Evolutionary conservation across 2,888 invertebrate genomes (phyloP).

Genomic region (Tethea ocularis): DNA sequence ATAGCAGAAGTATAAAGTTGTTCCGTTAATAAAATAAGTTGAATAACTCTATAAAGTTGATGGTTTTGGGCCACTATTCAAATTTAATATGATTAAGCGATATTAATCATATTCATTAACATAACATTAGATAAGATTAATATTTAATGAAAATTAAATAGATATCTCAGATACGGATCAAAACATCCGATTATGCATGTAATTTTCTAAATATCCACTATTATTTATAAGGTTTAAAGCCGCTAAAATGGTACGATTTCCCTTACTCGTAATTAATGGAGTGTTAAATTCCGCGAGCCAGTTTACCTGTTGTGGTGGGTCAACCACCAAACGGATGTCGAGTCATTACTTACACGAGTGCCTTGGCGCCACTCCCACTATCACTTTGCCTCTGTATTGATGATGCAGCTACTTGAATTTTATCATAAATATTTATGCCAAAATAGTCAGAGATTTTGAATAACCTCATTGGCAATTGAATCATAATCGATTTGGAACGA

Average conservation of each 20-base stretch:
- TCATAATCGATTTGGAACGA: constrained; percentile 49
- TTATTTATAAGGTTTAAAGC: constrained; percentile 1
- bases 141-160: constrained; percentile 11
- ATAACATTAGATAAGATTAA: constrained; percentile 21
- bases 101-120: constrained; percentile 14
- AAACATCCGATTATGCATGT: background rate
- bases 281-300: constrained; percentile 43
- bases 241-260: constrained; percentile 27
- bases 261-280: constrained; percentile 40
- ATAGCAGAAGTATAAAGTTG: constrained; percentile 23
- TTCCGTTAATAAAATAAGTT: constrained; percentile 34
- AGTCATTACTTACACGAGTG: constrained; percentile 28
- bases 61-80: background rate
- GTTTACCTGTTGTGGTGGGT: constrained; percentile 19
- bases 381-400: constrained; percentile 16
- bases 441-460: constrained; percentile 29
- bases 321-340: constrained; percentile 29
- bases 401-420: constrained; percentile 12
- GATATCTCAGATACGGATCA: constrained; percentile 13
- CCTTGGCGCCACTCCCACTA: constrained; percentile 19
- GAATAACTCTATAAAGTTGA: constrained; percentile 27
- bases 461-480: constrained; percentile 34
- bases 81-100: background rate
- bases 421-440: constrained; percentile 35
- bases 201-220: background rate